Percentiles rank a stretch among this genome's conserved stretches.
These are phyloP conservation scores for Rana temporaria DNA, from an alignment of 2,113 vertebrate species.

Conservation along the genomic window DNA sequence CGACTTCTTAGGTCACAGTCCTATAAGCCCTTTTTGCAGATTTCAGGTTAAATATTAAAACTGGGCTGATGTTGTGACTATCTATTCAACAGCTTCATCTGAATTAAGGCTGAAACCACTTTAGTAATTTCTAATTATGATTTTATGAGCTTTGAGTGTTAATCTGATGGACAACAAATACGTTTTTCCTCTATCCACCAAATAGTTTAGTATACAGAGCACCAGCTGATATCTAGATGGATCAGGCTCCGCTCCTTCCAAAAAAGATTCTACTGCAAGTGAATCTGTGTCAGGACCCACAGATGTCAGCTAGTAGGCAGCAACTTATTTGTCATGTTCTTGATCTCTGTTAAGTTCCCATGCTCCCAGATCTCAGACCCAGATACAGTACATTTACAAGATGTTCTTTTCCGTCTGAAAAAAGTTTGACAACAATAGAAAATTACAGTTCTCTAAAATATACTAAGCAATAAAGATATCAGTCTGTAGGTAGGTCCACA, in stretches of 20 bases:
- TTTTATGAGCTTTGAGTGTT: background rate
- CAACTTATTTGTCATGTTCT: constrained; percentile 16
- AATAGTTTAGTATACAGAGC: background rate
- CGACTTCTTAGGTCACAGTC: background rate
- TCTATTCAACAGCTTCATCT: background rate
- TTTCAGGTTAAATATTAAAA: no score
- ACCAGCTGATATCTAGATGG: background rate
- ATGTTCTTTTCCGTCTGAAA: background rate
- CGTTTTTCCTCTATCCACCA: background rate
- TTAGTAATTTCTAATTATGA: constrained; percentile 1
- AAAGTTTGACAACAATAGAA: background rate
- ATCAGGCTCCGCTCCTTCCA: background rate
- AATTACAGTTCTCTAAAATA: background rate
- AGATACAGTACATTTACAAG: background rate
- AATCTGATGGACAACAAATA: background rate
- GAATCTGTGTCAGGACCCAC: background rate
- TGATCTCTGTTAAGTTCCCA: constrained; percentile 14
- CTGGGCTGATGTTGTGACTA: background rate
- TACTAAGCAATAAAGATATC: background rate
- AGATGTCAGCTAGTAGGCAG: constrained; percentile 32
- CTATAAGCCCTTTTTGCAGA: background rate
- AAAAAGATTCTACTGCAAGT: no score
- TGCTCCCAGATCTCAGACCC: constrained; percentile 8
- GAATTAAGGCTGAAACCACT: background rate
- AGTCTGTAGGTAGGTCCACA: background rate